Percentiles rank a stretch among this genome's conserved stretches.
phyloP scores from a whole-genome alignment of 2,113 vertebrate genomes.

The Podarcis raffonei region DNA sequence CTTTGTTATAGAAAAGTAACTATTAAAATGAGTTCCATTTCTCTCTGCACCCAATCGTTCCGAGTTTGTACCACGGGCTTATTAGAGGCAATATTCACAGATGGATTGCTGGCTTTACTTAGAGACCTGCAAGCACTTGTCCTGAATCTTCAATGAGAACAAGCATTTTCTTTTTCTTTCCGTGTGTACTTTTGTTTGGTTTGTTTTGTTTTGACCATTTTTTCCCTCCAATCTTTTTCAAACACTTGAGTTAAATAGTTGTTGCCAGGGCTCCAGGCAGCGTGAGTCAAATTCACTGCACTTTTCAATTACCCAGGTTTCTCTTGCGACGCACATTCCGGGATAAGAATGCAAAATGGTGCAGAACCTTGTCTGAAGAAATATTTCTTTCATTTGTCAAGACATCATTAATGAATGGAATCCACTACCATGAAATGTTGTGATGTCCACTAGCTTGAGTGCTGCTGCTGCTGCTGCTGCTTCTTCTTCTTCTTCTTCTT shows the following conservation, averaged over 20 bases:
- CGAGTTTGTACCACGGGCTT: neutral
- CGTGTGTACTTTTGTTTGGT: neutral
- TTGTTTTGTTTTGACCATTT: neutral
- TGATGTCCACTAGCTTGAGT: neutral
- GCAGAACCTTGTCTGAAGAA: neutral
- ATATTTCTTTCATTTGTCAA: neutral
- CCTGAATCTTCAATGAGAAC: neutral
- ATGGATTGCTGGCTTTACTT: neutral
- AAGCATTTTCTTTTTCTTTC: neutral
- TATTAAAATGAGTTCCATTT: neutral
- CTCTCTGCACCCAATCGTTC: neutral
- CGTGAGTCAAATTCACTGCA: neutral
- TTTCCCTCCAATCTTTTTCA: neutral
- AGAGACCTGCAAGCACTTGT: neutral
- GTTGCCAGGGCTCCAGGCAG: neutral
- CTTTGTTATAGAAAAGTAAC: neutral
- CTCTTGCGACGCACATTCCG: neutral
- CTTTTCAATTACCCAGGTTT: neutral
- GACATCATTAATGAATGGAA: neutral
- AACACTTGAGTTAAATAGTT: conserved; percentile 7
- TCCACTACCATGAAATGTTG: neutral
- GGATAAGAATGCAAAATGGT: neutral
- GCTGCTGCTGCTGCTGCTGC: no score
- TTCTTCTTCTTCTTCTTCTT: no score
- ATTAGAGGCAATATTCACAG: neutral